These are phyloP conservation scores for Sturmia bella DNA, from an alignment of 2,888 invertebrate genomes.

Conservation along the genomic window DNA sequence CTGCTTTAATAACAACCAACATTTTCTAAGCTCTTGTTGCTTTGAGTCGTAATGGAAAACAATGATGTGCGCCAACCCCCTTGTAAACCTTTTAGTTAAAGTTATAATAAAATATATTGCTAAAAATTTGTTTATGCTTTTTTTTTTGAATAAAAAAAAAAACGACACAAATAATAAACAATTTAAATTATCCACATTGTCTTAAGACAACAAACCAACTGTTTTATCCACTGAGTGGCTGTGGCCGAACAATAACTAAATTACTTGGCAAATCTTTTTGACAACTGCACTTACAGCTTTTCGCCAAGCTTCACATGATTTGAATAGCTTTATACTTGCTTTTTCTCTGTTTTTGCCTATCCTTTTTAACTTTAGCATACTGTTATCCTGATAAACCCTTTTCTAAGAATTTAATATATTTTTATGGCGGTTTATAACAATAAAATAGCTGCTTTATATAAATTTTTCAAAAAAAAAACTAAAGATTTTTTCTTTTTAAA, in stretches of 20 bases:
- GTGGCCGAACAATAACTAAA: constrained; percentile 1
- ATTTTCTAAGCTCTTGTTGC: too few species aligned
- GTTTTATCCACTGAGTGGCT: background rate
- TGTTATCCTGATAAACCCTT: background rate
- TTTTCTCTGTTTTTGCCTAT: background rate
- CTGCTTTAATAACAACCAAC: too few species aligned
- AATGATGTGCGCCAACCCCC: too few species aligned
- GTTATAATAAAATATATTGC: too few species aligned
- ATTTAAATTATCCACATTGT: too few species aligned
- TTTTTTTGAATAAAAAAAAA: too few species aligned
- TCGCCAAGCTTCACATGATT: constrained; percentile 5
- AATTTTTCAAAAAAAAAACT: background rate
- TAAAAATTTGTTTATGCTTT: too few species aligned
- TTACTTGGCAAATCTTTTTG: constrained; percentile 4
- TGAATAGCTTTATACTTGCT: too few species aligned
- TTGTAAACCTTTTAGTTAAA: too few species aligned
- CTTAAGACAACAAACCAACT: background rate
- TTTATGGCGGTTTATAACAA: constrained; percentile 31
- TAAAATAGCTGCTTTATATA: constrained; percentile 15
- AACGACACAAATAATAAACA: too few species aligned
- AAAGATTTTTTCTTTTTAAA: background rate
- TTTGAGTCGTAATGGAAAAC: too few species aligned
- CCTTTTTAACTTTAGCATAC: constrained; percentile 1
- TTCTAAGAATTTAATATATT: constrained; percentile 9
- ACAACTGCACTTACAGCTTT: background rate